phyloP scores from a whole-genome alignment of 2,888 invertebrate genomes.

The Iphiclides podalirius region DNA sequence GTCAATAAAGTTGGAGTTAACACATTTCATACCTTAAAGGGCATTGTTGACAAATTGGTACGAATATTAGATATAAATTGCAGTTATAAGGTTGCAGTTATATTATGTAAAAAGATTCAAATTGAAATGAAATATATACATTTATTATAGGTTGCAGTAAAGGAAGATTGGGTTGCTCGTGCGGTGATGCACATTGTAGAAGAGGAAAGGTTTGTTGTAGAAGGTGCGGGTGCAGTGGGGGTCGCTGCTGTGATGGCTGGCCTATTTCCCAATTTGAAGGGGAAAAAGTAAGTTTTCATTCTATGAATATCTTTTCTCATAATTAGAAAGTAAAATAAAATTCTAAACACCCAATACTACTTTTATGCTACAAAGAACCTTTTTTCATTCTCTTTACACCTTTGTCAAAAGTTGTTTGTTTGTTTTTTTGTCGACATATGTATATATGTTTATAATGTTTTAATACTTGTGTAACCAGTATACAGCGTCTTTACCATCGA shows the following conservation, averaged over 20 bases:
- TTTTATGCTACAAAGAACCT: too few species aligned
- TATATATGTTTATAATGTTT: too few species aligned
- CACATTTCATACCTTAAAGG: constrained; percentile 59
- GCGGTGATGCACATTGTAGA: constrained; percentile 89
- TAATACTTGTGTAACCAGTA: too few species aligned
- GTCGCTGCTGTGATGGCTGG: constrained; percentile 90
- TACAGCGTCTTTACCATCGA: too few species aligned
- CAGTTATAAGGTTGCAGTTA: neutral
- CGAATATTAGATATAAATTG: neutral
- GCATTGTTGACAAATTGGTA: constrained; percentile 70
- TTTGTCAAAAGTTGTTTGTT: too few species aligned
- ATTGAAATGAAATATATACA: neutral
- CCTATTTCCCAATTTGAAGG: constrained; percentile 88
- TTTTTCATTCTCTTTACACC: too few species aligned
- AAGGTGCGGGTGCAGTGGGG: constrained; percentile 91
- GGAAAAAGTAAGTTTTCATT: constrained; percentile 83
- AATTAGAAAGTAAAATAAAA: too few species aligned
- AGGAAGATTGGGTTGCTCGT: constrained; percentile 91
- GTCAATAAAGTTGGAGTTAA: constrained; percentile 64
- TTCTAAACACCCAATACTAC: too few species aligned
- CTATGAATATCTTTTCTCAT: too few species aligned
- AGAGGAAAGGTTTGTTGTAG: constrained; percentile 91
- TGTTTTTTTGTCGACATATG: too few species aligned
- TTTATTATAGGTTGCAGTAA: constrained; percentile 82
- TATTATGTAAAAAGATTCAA: neutral